phyloP scores from a whole-genome alignment of 2,888 invertebrate species.

The Microctonus aethiopoides region DNA sequence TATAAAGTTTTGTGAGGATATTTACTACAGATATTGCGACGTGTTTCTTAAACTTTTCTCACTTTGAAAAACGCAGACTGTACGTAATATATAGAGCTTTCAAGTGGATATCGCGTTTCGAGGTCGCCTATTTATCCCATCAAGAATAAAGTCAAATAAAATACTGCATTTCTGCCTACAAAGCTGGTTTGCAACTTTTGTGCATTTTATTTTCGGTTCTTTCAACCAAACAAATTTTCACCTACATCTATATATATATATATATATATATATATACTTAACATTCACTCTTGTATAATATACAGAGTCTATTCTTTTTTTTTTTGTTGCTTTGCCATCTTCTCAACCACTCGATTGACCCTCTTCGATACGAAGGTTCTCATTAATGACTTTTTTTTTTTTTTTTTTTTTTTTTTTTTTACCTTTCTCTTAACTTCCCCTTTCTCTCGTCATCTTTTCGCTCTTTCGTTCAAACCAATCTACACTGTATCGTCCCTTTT shows the following conservation, averaged over 20 bases:
- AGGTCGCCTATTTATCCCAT: not conserved
- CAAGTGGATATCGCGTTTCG: not conserved
- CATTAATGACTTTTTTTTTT: not conserved
- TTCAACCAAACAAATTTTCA: not conserved
- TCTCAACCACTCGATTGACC: constrained; percentile 1
- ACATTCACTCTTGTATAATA: no score
- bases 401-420: not conserved
- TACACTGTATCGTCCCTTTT: not conserved
- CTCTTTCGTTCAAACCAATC: not conserved
- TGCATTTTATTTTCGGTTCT: not conserved
- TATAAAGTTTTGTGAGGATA: constrained; percentile 22
- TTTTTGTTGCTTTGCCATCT: not conserved
- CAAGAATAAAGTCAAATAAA: not conserved
- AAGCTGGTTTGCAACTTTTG: not conserved
- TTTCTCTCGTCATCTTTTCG: not conserved
- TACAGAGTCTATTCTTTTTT: not conserved
- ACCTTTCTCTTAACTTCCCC: not conserved
- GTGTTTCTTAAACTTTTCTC: not conserved
- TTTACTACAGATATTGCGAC: not conserved
- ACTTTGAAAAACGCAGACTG: not conserved
- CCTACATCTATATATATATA: no score
- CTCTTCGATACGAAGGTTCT: not conserved
- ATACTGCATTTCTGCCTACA: not conserved
- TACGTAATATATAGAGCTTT: not conserved
- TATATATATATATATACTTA: no score